These are phyloP conservation scores for Globodera ellingtonae DNA, from an alignment of 1,140 invertebrate species.

Conservation along the genomic window DNA sequence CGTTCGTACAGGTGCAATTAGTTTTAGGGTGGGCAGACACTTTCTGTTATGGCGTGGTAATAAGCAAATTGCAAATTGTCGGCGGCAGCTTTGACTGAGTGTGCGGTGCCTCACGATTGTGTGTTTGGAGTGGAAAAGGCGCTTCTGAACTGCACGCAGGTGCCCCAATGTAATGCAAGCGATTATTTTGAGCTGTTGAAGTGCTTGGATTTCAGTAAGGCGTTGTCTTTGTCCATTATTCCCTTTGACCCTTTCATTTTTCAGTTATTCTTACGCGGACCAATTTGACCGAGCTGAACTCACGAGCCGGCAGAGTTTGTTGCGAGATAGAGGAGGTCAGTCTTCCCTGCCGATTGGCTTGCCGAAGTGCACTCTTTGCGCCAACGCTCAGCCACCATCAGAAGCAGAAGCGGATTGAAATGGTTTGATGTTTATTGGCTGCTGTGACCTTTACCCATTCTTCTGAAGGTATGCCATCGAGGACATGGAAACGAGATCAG, in stretches of 20 bases:
- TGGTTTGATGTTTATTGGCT: not conserved
- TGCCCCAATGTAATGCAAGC: constrained; percentile 21
- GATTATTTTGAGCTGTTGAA: constrained; percentile 29
- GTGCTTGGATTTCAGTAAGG: constrained; percentile 30
- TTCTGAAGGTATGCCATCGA: constrained; percentile 18
- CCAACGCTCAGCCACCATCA: constrained; percentile 32
- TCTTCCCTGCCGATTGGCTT: constrained; percentile 30
- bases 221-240: not conserved
- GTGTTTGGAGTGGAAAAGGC: constrained; percentile 7
- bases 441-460: no score
- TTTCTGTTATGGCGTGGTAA: not conserved
- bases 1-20: constrained; percentile 3
- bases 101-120: constrained; percentile 23
- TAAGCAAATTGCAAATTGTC: not conserved
- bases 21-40: not conserved
- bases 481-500: constrained; percentile 18
- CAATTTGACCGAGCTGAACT: constrained; percentile 34
- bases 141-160: constrained; percentile 20
- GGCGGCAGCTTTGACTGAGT: constrained; percentile 21
- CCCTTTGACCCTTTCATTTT: constrained; percentile 1
- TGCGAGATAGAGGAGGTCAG: constrained; percentile 22
- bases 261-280: constrained; percentile 26
- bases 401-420: constrained; percentile 35
- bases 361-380: constrained; percentile 27
- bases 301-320: constrained; percentile 31